These are phyloP conservation scores for Emmelina monodactyla DNA, from an alignment of 2,888 invertebrate genomes.

Conservation along the genomic window DNA sequence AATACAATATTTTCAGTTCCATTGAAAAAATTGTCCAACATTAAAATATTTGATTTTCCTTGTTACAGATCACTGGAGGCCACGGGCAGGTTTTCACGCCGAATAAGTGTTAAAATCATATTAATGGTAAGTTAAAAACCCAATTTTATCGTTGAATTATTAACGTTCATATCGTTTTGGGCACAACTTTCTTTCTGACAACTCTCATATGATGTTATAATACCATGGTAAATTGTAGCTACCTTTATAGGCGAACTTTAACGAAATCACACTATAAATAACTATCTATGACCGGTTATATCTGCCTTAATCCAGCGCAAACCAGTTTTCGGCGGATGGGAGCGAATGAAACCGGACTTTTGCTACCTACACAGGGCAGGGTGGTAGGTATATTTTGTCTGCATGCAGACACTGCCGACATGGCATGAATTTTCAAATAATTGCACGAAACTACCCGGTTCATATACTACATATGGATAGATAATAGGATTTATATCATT, in stretches of 20 bases:
- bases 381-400: constrained; percentile 41
- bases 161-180: no score
- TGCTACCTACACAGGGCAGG: constrained; percentile 23
- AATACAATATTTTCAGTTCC: no score
- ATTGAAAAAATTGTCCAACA: no score
- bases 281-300: no score
- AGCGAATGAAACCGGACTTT: constrained; percentile 35
- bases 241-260: no score
- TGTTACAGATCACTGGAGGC: constrained; percentile 50
- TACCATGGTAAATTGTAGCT: no score
- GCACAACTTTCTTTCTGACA: no score
- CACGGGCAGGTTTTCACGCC: constrained; percentile 47
- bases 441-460: no score
- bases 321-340: constrained; percentile 20
- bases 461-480: no score
- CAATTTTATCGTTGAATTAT: no score
- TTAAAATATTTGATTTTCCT: constrained; percentile 11
- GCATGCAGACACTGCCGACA: constrained; percentile 37
- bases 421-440: constrained; percentile 51
- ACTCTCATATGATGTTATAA: no score
- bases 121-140: constrained; percentile 61
- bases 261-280: not conserved
- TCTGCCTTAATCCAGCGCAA: constrained; percentile 16
- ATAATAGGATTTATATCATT: no score
- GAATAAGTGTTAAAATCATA: constrained; percentile 55